Conservation (phyloP, 2,888 invertebrate genomes). For the Epistrophe grossulariae region DNA sequence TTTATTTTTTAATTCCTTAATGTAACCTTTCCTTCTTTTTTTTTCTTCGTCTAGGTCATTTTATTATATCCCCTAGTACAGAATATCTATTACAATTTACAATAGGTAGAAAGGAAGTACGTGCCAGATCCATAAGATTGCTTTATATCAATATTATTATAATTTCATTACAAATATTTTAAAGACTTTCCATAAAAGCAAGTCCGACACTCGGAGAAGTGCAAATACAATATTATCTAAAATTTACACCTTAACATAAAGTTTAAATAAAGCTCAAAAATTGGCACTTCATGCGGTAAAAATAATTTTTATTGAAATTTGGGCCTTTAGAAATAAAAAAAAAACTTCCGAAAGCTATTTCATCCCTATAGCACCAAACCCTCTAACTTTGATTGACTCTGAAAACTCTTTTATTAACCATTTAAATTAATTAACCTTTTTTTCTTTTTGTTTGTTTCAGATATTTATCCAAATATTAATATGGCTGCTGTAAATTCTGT, state of each 20-base stretch:
- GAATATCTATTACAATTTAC: background rate
- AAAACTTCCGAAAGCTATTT: conserved; percentile 10
- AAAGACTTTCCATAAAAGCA: background rate
- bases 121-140: background rate
- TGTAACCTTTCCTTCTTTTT: background rate
- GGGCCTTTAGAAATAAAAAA: background rate
- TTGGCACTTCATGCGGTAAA: background rate
- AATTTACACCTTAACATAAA: background rate
- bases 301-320: conserved; percentile 19
- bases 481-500: conserved; percentile 84
- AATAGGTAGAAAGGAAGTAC: background rate
- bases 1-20: background rate
- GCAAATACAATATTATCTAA: background rate
- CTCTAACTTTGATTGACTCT: conserved; percentile 33
- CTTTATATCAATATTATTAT: background rate
- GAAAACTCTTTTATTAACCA: conserved; percentile 44
- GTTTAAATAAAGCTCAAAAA: background rate
- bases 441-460: conserved; percentile 48
- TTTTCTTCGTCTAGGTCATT: background rate
- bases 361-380: background rate
- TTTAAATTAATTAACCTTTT: conserved; percentile 53
- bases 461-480: conserved; percentile 75
- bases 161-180: background rate
- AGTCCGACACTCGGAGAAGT: background rate
- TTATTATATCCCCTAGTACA: background rate